A percentile compares a stretch with the other conserved stretches of the same genome.
phyloP scores from a whole-genome alignment of 23 tunicate species.

The Aplidium turbinatum region DNA sequence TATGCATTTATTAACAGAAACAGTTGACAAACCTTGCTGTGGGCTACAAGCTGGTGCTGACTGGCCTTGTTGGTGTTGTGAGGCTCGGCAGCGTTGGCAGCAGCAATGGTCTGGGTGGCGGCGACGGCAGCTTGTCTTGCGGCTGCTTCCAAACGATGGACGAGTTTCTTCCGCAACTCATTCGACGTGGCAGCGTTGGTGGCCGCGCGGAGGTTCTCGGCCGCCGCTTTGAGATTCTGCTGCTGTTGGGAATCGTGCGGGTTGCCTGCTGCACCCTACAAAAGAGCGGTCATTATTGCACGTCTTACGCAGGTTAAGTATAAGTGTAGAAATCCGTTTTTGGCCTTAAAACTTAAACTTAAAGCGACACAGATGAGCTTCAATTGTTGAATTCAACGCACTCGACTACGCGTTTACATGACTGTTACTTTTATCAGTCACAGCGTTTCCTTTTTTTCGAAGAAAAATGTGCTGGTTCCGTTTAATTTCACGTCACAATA shows the following conservation, averaged over 20 bases:
- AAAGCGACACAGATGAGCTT: no score
- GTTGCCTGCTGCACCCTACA: conserved; percentile 88
- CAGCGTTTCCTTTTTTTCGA: no score
- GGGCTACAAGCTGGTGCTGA: conserved; percentile 65
- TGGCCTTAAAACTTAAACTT: no score
- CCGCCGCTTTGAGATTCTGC: conserved; percentile 72
- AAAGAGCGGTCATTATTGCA: no score
- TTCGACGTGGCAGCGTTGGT: conserved; percentile 91
- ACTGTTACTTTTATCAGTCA: no score
- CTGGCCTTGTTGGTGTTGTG: conserved; percentile 81
- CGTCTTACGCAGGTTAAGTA: no score
- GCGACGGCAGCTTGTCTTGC: conserved; percentile 83
- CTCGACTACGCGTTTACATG: no score
- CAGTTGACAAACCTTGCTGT: conserved; percentile 59
- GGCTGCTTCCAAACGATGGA: conserved; percentile 53
- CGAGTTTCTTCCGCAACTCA: conserved; percentile 70
- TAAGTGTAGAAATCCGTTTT: no score
- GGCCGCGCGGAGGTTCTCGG: conserved; percentile 78
- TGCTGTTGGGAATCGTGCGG: conserved; percentile 91
- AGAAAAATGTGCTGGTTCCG: no score
- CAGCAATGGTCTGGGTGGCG: conserved; percentile 79
- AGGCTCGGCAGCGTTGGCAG: conserved; percentile 82
- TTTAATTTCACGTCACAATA: no score
- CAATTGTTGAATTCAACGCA: no score
- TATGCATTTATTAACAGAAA: no score